phyloP scores from a whole-genome alignment of 2,888 invertebrate genomes.

The Disparrhopalites patrizii region DNA sequence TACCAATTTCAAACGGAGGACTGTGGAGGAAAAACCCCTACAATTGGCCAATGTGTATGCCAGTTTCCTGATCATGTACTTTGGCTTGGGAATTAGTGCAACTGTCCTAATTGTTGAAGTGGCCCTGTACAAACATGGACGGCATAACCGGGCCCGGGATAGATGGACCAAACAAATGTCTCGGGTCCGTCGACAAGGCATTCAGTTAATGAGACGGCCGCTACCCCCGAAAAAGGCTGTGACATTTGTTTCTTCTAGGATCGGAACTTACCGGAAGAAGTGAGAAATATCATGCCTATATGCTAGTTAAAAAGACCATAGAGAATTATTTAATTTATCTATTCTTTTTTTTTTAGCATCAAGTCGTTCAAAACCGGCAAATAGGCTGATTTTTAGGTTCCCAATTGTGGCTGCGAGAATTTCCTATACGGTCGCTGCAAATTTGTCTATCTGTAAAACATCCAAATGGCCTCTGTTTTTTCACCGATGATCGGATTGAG shows the following conservation, averaged over 20 bases:
- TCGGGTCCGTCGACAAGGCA: background rate
- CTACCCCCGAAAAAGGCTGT: background rate
- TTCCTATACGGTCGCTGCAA: background rate
- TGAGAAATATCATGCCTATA: too few relatives aligned
- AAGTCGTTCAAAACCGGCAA: background rate
- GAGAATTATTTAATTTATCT: too few relatives aligned
- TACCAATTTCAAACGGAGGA: constrained; percentile 35
- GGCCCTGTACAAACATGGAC: constrained; percentile 8
- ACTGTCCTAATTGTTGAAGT: constrained; percentile 28
- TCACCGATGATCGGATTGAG: too few relatives aligned
- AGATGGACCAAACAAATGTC: background rate
- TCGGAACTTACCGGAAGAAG: too few relatives aligned
- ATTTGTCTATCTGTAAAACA: too few relatives aligned
- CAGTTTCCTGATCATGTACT: constrained; percentile 39
- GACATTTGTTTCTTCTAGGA: too few relatives aligned
- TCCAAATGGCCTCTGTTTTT: too few relatives aligned
- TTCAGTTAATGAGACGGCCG: background rate
- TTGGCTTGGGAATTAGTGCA: constrained; percentile 29
- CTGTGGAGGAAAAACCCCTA: constrained; percentile 38
- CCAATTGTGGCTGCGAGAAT: background rate
- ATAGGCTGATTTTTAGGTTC: constrained; percentile 25
- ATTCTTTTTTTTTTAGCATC: too few relatives aligned
- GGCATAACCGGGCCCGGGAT: background rate
- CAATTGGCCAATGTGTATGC: constrained; percentile 43
- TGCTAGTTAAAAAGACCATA: too few relatives aligned